phyloP scores from a whole-genome alignment of 2,888 invertebrate genomes.

The Microdon myrmicae region DNA sequence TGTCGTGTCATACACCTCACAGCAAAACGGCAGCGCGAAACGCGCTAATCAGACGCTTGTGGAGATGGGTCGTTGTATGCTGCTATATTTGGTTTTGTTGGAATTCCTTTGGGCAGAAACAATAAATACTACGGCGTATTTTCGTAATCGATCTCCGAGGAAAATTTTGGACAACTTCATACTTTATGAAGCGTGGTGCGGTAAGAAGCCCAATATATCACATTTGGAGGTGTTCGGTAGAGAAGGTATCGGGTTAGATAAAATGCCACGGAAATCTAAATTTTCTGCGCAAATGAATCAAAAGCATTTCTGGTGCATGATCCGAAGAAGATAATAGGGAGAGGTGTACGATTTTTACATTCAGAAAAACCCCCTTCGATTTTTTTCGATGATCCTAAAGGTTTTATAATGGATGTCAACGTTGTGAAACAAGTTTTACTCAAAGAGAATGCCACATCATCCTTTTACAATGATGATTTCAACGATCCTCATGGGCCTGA shows the following conservation, averaged over 20 bases:
- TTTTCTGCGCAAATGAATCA: slow-evolving; percentile 14
- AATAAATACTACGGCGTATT: slow-evolving; percentile 21
- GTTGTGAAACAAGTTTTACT: no score
- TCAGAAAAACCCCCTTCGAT: no score
- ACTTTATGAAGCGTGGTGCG: slow-evolving; percentile 14
- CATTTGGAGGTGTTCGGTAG: slow-evolving; percentile 27
- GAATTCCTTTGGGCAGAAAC: no score
- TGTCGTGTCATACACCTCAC: no score
- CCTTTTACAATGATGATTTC: no score
- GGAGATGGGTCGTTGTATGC: slow-evolving; percentile 54
- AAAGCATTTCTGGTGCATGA: slow-evolving; percentile 13
- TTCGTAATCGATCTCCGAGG: slow-evolving; percentile 29
- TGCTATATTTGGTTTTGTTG: slow-evolving; percentile 44
- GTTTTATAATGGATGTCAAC: no score
- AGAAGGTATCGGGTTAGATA: slow-evolving; percentile 22
- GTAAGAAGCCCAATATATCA: slow-evolving; percentile 15
- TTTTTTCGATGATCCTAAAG: no score
- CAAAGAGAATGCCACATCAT: no score
- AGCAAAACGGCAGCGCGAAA: slow-evolving; percentile 38
- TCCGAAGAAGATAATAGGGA: not conserved
- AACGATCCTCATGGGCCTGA: no score
- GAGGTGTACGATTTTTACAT: slow-evolving; percentile 12
- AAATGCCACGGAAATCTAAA: slow-evolving; percentile 18
- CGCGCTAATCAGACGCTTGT: slow-evolving; percentile 26
- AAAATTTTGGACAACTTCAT: slow-evolving; percentile 4